Evolutionary conservation across 2,113 vertebrate genomes (phyloP).

Genomic region (Bos indicus): DNA sequence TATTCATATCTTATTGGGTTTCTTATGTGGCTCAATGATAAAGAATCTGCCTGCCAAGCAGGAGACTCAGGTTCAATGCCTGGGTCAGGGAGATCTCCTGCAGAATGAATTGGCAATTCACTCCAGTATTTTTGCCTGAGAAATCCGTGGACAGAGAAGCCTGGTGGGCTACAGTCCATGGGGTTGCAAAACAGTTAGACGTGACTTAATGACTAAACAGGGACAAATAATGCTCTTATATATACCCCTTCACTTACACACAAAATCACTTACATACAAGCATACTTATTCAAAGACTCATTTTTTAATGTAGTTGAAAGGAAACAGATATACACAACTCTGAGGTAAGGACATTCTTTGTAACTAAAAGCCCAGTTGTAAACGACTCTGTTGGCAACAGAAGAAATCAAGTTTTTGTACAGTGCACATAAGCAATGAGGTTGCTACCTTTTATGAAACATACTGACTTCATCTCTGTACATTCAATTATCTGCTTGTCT

Average conservation of each 20-base stretch:
- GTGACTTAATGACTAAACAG: neutral
- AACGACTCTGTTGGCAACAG: neutral
- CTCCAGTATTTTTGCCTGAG: neutral
- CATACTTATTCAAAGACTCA: neutral
- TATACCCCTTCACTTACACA: neutral
- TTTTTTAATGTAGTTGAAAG: neutral
- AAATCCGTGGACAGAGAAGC: neutral
- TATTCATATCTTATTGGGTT: neutral
- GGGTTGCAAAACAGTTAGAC: neutral
- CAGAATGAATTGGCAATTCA: neutral
- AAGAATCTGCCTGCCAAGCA: neutral
- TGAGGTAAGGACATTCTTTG: neutral
- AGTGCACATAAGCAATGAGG: neutral
- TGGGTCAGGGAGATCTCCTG: neutral
- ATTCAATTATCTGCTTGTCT: conserved; percentile 42
- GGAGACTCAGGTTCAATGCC: neutral
- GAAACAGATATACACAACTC: neutral
- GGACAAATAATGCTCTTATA: neutral
- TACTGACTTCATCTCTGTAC: neutral
- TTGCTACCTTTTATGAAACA: conserved; percentile 18
- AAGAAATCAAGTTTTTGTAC: conserved; percentile 6
- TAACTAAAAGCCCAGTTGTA: neutral
- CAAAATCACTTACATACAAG: neutral
- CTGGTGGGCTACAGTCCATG: neutral
- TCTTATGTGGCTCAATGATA: neutral